Evolutionary conservation across 2,888 invertebrate genomes (phyloP).

Genomic region (Xylota segnis): DNA sequence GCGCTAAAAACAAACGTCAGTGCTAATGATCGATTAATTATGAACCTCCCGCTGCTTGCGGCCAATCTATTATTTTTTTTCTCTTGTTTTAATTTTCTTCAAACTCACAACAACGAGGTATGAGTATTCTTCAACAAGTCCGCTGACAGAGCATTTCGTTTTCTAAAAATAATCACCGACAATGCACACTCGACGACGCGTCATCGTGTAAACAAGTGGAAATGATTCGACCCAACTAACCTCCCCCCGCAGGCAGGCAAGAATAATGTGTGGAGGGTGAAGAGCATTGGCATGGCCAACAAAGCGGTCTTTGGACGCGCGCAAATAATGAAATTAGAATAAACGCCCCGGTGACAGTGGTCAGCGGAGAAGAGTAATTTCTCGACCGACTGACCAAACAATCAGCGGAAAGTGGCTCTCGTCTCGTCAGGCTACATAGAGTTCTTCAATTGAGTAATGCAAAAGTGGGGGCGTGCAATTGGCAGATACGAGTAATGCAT

Average conservation of each 20-base stretch:
- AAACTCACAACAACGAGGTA: conserved; percentile 13
- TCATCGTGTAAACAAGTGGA: conserved; percentile 55
- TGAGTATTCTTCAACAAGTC: conserved; percentile 33
- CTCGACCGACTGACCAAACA: conserved; percentile 54
- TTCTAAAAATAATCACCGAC: conserved; percentile 61
- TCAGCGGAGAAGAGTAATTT: conserved; percentile 46
- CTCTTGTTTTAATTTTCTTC: neutral
- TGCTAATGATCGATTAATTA: conserved; percentile 56
- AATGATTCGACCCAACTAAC: conserved; percentile 34
- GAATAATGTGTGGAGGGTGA: neutral
- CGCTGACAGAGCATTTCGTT: conserved; percentile 20
- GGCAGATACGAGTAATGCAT: conserved; percentile 22
- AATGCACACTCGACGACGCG: conserved; percentile 21
- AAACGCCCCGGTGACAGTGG: conserved; percentile 38
- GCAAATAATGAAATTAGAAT: conserved; percentile 66
- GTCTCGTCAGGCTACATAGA: conserved; percentile 31
- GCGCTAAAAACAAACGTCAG: conserved; percentile 47
- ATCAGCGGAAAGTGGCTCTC: conserved; percentile 44
- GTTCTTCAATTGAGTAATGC: conserved; percentile 57
- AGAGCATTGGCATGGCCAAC: neutral
- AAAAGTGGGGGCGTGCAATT: conserved; percentile 62
- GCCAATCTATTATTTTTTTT: neutral
- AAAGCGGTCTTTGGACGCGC: conserved; percentile 35
- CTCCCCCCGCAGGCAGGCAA: neutral
- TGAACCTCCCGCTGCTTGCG: neutral